These are phyloP conservation scores for Riptortus pedestris DNA, from an alignment of 1,140 invertebrate genomes.

Conservation along the genomic window DNA sequence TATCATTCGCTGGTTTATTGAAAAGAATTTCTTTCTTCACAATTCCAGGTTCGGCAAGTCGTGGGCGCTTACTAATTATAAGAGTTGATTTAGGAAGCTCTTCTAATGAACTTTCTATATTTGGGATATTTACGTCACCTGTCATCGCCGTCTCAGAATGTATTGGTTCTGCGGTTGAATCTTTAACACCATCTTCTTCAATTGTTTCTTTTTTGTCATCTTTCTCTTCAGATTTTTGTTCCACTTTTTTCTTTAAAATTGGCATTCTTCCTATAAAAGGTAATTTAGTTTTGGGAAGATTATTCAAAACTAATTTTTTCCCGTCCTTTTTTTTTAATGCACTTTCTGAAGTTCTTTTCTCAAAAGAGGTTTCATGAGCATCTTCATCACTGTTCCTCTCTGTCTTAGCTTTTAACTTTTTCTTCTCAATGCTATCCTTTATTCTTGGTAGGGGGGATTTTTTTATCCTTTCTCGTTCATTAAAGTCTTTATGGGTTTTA, in stretches of 20 bases:
- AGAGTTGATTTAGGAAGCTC: slow-evolving; percentile 18
- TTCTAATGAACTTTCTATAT: background rate
- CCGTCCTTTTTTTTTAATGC: slow-evolving; percentile 29
- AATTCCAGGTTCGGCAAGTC: background rate
- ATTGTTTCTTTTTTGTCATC: slow-evolving; percentile 3
- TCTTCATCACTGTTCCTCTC: slow-evolving; percentile 24
- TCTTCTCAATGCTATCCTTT: background rate
- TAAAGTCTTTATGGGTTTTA: slow-evolving; percentile 29
- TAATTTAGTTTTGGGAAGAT: slow-evolving; percentile 42
- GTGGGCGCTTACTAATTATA: slow-evolving; percentile 18
- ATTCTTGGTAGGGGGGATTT: background rate
- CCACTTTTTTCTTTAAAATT: slow-evolving; percentile 50
- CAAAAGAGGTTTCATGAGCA: slow-evolving; percentile 34
- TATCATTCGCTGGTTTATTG: slow-evolving; percentile 17
- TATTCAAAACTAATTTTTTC: slow-evolving; percentile 26
- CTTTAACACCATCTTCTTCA: background rate
- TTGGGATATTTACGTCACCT: background rate
- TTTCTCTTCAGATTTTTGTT: slow-evolving; percentile 30
- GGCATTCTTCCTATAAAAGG: slow-evolving; percentile 59
- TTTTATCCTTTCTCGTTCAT: slow-evolving; percentile 33
- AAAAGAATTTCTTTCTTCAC: background rate
- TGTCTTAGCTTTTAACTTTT: background rate
- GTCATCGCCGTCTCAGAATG: background rate
- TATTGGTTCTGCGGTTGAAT: background rate
- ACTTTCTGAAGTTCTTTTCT: slow-evolving; percentile 38